Base-by-base conservation (phyloP, 1,140 invertebrate species). In the Drosophila malerkotliana region DNA sequence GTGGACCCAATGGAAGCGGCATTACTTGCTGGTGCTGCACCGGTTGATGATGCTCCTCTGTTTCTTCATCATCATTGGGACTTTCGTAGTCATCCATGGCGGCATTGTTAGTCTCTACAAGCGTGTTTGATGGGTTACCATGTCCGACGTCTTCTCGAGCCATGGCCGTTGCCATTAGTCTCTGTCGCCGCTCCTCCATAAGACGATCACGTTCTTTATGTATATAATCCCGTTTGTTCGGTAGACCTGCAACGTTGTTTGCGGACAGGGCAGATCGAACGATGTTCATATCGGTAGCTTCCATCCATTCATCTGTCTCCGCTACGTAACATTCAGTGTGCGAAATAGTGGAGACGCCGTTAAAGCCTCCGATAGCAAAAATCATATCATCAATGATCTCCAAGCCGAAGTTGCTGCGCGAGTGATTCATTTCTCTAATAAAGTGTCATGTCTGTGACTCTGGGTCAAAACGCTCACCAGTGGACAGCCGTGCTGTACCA, bases 271-370 rank as follows among this genome's bases (percentile, higher is more conserved):
- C 97, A 1, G 97, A 98, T n/a, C 96, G 94, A 60, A 95, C 96
- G 47, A 97, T 94, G 72, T 97, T 97, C 96, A 98, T 97, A 67
- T 97, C 95, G 0, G 96, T 97, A 0, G 96, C 96, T 92, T 97
- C 96, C 84, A 91, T 89, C 97, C 97, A 98, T 92, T 97, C 96
- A 83, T 98, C 96, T 0, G 95, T 95, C 77, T 94, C 95, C 32
- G 95, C 96, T 79, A 97, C 96, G 89, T 97, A 98, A 90, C 97
- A 98, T 91, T 98, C 98, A 0, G 98, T 97, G 71, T 97, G 95
- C 76, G 95, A 96, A 18, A 97, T 97, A 0, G 97, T 96, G 1
- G 94, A 95, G 51, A 94, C 94, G 75, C 96, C 96, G 90, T 97
- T 96, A 83, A 97, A 97, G 14, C 97, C 97, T 1, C 97, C 97